Evolutionary conservation across 2,113 vertebrate genomes (phyloP).

Genomic region (Tetraodon nigroviridis): DNA sequence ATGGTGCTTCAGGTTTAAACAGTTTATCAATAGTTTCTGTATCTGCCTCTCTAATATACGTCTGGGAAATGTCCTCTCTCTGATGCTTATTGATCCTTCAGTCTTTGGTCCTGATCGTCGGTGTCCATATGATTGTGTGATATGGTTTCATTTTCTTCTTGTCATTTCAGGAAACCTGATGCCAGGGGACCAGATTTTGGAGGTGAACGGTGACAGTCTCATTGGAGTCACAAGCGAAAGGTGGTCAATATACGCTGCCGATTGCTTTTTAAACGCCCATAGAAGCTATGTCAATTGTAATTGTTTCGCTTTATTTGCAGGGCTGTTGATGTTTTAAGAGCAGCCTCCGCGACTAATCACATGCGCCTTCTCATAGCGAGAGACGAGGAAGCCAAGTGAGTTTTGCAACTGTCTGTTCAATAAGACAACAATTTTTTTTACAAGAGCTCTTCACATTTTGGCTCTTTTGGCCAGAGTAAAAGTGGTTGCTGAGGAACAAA

Average conservation of each 20-base stretch:
- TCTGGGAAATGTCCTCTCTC: too few species aligned
- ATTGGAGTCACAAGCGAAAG: slow-evolving; percentile 86
- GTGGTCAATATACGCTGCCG: slow-evolving; percentile 50
- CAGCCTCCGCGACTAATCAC: slow-evolving; percentile 82
- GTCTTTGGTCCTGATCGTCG: too few species aligned
- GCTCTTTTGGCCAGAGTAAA: too few species aligned
- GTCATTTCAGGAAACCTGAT: slow-evolving; percentile 78
- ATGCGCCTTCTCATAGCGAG: slow-evolving; percentile 88
- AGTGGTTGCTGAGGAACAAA: too few species aligned
- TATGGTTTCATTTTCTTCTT: too few species aligned
- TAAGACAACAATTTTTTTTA: not conserved
- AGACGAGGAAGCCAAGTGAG: slow-evolving; percentile 85
- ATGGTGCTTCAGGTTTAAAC: too few species aligned
- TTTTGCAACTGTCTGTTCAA: too few species aligned
- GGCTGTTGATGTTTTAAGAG: slow-evolving; percentile 85
- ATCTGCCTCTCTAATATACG: too few species aligned
- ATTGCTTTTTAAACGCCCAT: not conserved
- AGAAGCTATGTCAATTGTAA: not conserved
- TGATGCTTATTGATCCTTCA: too few species aligned
- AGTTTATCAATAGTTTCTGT: too few species aligned
- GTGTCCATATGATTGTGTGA: too few species aligned
- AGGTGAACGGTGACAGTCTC: slow-evolving; percentile 86
- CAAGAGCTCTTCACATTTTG: not conserved
- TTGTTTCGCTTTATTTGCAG: slow-evolving; percentile 52
- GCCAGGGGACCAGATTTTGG: slow-evolving; percentile 89